These are phyloP conservation scores for Puma concolor DNA, from an alignment of 2,113 vertebrate species.

Conservation along the genomic window DNA sequence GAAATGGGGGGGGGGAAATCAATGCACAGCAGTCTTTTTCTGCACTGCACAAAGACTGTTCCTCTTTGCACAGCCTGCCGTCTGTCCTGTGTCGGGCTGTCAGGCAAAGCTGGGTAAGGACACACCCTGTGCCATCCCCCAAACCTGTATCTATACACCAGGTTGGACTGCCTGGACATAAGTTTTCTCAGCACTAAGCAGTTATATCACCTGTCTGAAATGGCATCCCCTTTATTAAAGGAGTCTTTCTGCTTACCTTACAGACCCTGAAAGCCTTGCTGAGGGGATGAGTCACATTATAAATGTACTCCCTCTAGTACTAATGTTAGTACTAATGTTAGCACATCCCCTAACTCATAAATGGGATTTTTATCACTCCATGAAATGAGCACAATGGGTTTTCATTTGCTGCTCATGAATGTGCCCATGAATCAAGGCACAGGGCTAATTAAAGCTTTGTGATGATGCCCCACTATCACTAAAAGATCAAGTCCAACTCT, in stretches of 20 bases:
- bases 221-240: background rate
- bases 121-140: background rate
- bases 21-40: background rate
- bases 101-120: background rate
- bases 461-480: background rate
- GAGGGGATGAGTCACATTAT: background rate
- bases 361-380: constrained; percentile 38
- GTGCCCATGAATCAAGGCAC: background rate
- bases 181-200: background rate
- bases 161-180: background rate
- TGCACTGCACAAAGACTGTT: background rate
- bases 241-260: background rate
- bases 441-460: constrained; percentile 16
- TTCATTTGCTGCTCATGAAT: background rate
- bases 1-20: background rate
- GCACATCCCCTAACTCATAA: constrained; percentile 21
- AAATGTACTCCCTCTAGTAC: constrained; percentile 12
- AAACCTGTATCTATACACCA: background rate
- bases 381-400: background rate
- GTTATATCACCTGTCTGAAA: background rate
- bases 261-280: background rate
- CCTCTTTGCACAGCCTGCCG: background rate
- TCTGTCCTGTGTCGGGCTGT: background rate
- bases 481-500: background rate
- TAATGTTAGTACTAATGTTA: too few species aligned